Conservation (phyloP, 1,140 invertebrate genomes). For the Aleiodes sp. region DNA sequence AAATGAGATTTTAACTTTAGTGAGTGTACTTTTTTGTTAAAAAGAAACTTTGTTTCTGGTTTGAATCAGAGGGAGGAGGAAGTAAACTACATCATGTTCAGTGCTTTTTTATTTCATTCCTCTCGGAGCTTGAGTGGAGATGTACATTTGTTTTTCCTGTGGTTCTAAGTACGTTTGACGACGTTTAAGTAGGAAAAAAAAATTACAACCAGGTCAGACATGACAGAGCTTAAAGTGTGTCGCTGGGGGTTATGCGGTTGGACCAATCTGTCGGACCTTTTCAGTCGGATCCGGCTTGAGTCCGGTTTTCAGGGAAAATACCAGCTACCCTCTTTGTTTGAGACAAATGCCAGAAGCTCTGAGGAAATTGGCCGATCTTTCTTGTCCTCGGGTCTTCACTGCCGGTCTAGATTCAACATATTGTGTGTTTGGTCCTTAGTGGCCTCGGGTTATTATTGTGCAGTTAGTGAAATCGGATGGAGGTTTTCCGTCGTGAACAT, state of each 20-base stretch:
- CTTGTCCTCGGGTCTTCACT: too few species aligned
- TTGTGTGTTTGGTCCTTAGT: too few species aligned
- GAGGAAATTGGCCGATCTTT: slow-evolving; percentile 1
- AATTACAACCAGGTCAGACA: neutral
- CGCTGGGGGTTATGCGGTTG: neutral
- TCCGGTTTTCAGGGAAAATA: too few species aligned
- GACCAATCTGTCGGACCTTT: neutral
- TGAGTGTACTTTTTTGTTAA: too few species aligned
- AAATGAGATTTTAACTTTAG: too few species aligned
- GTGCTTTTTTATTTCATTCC: neutral
- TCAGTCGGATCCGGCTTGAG: neutral
- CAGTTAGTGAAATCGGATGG: too few species aligned
- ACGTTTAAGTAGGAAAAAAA: neutral
- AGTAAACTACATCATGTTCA: neutral
- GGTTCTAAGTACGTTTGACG: neutral
- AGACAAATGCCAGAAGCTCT: neutral
- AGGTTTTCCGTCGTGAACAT: too few species aligned
- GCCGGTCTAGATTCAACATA: too few species aligned
- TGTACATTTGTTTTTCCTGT: neutral
- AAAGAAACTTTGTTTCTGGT: too few species aligned
- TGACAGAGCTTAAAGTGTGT: neutral
- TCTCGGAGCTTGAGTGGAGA: neutral
- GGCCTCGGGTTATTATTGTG: too few species aligned
- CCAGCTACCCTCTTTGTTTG: neutral
- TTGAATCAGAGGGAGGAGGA: too few species aligned